Evolutionary conservation across 37 sponge, comb jelly and placozoan genomes (phyloP), one percentile per base, ranked within the genome.

Genomic region (Corticium candelabrum): DNA sequence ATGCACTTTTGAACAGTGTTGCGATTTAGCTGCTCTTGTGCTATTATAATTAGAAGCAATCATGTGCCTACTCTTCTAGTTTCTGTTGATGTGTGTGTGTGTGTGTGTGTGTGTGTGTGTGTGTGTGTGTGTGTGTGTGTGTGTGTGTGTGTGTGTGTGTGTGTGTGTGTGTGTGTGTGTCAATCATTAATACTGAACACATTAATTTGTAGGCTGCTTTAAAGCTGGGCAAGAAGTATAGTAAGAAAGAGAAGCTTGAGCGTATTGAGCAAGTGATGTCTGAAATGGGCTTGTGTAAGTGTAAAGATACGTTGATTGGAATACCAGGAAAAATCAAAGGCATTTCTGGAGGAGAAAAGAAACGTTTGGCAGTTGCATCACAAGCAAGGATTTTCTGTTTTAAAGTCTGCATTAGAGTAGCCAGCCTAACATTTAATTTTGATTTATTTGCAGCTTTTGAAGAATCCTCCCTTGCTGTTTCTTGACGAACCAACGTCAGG

Each of bases 401-500:
- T n/a, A n/a, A n/a, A n/a, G n/a, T n/a, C 21, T 7, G 5, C 11
- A 5, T 36, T 29, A 29, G 21, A 40, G 57, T 41, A 36, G 5
- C 21, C 31, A 4, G 5, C 5, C 21, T 4, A 30, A 30, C 21
- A n/a, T 5, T 15, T 15, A n/a, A n/a, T 4, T 70, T 70, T 32
- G 34, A 5, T 76, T 35, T 27, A 4, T 11, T 68, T 7, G 5
- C 40, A 70, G 73, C 5, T 70, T 0, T 78, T 85, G 57, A 85
- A 40, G 57, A 74, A 85, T 35, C 86, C 86, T 4, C 77, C 76
- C 5, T 41, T 85, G 5, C 79, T 85, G 35, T 77, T 85, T 83
- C 76, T 72, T n/a, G 86, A 85, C 57, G 86, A 85, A 38, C 86
- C 86, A 29, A 85, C 86, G 0, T 77, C 78, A 15, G 86, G 86